These are phyloP conservation scores for Palaemon carinicauda DNA, from an alignment of 1,140 invertebrate species.

Conservation along the genomic window DNA sequence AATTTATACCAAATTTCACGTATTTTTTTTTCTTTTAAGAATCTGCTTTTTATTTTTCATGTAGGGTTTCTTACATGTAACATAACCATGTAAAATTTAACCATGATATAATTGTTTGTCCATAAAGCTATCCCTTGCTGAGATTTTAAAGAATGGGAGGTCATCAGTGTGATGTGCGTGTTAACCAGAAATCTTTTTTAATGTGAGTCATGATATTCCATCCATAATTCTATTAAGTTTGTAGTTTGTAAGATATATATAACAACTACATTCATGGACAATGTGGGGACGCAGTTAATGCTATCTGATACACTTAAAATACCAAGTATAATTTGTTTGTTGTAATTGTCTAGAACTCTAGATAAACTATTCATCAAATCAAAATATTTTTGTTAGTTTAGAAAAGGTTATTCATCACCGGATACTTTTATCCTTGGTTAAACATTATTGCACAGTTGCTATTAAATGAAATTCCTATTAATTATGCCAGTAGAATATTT, in stretches of 20 bases:
- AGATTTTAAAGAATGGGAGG: background rate
- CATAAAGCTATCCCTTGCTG: too few relatives aligned
- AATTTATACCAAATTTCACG: too few relatives aligned
- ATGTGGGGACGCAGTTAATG: background rate
- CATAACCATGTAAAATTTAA: background rate
- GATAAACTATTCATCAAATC: too few relatives aligned
- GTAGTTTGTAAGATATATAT: conserved; percentile 31
- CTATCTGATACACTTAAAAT: background rate
- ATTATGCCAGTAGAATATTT: too few relatives aligned
- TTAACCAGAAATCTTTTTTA: background rate
- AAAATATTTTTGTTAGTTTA: too few relatives aligned
- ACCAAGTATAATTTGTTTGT: background rate
- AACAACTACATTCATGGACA: conserved; percentile 9
- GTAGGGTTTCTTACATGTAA: background rate
- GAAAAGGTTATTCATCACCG: too few relatives aligned
- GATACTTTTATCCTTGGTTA: too few relatives aligned
- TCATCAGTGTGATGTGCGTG: background rate
- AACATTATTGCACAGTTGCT: too few relatives aligned
- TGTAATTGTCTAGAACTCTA: background rate
- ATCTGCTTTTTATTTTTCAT: too few relatives aligned
- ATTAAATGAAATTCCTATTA: too few relatives aligned
- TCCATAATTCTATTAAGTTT: conserved; percentile 36
- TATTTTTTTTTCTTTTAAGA: too few relatives aligned
- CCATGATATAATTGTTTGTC: too few relatives aligned
- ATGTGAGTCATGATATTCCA: conserved; percentile 30